phyloP scores from a whole-genome alignment of 2,797 vertebrate genomes.

The Nyctibius grandis region DNA sequence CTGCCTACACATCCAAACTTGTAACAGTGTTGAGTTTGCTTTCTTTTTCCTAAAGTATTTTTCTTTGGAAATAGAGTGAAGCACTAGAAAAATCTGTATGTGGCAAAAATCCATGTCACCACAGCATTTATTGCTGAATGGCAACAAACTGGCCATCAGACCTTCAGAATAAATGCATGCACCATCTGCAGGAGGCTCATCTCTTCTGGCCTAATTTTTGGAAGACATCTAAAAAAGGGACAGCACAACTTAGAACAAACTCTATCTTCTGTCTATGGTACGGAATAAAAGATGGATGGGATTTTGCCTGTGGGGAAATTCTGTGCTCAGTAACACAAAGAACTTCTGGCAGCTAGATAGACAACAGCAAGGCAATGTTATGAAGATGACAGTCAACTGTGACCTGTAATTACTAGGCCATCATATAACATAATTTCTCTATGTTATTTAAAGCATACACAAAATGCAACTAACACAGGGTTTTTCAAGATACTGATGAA shows the following conservation, averaged over 20 bases:
- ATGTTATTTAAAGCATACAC: slow-evolving; percentile 1
- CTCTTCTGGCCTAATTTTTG: neutral
- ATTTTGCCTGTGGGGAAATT: slow-evolving; percentile 11
- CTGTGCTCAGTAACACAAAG: neutral
- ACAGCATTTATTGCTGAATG: neutral
- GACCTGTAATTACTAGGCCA: neutral
- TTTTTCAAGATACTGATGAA: neutral
- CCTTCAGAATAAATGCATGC: neutral
- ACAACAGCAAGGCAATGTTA: neutral
- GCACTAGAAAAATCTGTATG: neutral
- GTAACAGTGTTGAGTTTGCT: neutral
- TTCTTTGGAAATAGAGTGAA: neutral
- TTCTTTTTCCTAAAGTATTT: neutral
- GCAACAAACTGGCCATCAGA: neutral
- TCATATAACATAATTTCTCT: neutral
- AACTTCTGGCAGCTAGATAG: slow-evolving; percentile 9
- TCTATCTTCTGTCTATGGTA: neutral
- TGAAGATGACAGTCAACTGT: neutral
- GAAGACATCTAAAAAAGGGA: neutral
- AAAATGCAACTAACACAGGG: neutral
- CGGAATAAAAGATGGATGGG: neutral
- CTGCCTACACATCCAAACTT: neutral
- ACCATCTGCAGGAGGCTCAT: neutral
- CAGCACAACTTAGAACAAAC: neutral
- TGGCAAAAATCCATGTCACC: neutral